Evolutionary conservation across 2,113 vertebrate species (phyloP).

Genomic region (Lepus americanus): DNA sequence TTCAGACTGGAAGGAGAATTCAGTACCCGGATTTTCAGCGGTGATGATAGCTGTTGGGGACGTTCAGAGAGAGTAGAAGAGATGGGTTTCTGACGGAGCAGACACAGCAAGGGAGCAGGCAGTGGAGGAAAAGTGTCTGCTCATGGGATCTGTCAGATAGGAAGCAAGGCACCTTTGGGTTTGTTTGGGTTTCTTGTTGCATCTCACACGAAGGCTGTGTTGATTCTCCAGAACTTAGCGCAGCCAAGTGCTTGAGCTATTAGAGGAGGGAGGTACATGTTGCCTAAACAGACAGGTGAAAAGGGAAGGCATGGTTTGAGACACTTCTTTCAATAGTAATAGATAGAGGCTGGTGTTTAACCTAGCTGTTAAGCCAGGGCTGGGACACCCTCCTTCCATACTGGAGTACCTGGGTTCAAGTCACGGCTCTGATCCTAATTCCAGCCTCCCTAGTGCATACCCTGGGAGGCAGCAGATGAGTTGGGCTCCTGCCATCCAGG

Average conservation of each 20-base stretch:
- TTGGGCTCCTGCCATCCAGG: too few species aligned
- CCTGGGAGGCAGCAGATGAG: too few species aligned
- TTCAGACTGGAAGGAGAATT: not conserved
- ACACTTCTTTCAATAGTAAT: not conserved
- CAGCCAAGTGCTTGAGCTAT: not conserved
- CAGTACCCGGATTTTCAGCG: not conserved
- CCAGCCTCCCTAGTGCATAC: too few species aligned
- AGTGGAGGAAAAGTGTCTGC: not conserved
- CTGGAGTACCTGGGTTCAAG: too few species aligned
- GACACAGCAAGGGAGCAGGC: not conserved
- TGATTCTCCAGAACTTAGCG: not conserved
- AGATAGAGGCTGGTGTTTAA: not conserved
- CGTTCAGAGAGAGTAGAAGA: not conserved
- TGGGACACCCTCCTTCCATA: too few species aligned
- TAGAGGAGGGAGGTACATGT: not conserved
- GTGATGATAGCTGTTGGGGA: not conserved
- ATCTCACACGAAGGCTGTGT: not conserved
- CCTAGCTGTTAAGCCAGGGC: too few species aligned
- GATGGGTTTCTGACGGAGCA: not conserved
- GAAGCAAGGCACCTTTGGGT: not conserved
- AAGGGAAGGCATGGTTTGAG: not conserved
- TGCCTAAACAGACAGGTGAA: not conserved
- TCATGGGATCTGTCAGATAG: not conserved
- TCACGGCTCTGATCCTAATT: too few species aligned
- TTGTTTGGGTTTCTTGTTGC: constrained; percentile 17